Base-by-base conservation (phyloP, 37 sponge, comb jelly and placozoan genomes). In the Chondrosia reniformis region DNA sequence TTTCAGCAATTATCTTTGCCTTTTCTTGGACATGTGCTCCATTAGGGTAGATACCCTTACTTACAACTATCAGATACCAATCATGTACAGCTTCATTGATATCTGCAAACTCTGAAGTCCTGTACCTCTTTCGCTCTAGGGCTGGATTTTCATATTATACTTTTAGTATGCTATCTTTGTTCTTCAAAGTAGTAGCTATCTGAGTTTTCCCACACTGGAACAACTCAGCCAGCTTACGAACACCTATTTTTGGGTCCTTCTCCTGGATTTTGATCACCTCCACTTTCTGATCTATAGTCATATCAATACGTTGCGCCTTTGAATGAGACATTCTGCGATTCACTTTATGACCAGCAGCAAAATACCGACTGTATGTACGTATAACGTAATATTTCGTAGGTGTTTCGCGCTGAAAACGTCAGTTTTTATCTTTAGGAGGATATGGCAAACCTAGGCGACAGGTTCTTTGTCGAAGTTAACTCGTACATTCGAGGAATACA, bases 21-120 rank as follows among this genome's bases (percentile, higher is more conserved):
- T 85, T 79, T 43, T 85, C 85, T 28, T 7, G 34, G 15, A 79
- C 22, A 21, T 52, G 85, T 21, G 80, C 25, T n/a, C 78, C 55
- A 69, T 33, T 32, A 5, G 85, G 79, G 36, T 85, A 78, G 64
- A 85, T 79, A 67, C 75, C 75, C 42, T 80, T 79, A 2, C 63
- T 39, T 12, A 33, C 32, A 8, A 75, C 79, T 27, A 69, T 45
- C 28, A 17, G 31, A 69, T 85, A 85, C 85, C 74, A 79, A 61
- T 84, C 64, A 62, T 83, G 79, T 27, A 77, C 27, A n/a, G 55
- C 55, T 44, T 77, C 43, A 46, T 83, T 83, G 22, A 80, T 31
- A 19, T 83, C 77, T 9, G 42, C 39, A 45, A 41, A 80, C 33
- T 83, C 72, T 36, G 76, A 83, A 63, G 42, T 63, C 52, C 52